Base-by-base conservation (phyloP, 2,888 invertebrate genomes). In the Oscheius myriophilus region DNA sequence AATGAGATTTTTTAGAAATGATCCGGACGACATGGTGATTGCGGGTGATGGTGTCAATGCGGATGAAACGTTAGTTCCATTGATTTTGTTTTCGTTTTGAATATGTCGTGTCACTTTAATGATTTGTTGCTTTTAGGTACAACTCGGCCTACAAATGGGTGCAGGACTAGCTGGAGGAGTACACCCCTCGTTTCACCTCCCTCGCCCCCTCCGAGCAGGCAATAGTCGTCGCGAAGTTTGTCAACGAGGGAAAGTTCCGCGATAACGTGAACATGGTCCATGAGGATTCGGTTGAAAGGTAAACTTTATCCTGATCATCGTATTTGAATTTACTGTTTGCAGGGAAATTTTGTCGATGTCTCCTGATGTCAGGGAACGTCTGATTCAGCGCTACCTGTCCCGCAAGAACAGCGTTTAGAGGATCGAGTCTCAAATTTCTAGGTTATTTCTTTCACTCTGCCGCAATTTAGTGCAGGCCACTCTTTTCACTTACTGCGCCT, bases 11-110 rank as follows among this genome's bases (percentile, higher is more conserved):
- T n/a, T n/a, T n/a, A n/a, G n/a, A n/a, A n/a, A n/a, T n/a, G n/a
- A n/a, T n/a, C n/a, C n/a, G n/a, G n/a, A n/a, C n/a, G n/a, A n/a
- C n/a, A n/a, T n/a, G n/a, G n/a, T n/a, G n/a, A n/a, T n/a, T 43
- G n/a, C 45, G n/a, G 12, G n/a, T n/a, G n/a, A n/a, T n/a, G n/a
- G n/a, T n/a, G n/a, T 76, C 55, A 73, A 76, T 53, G 69, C 81
- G 51, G 75, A 76, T 1, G 76, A 80, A 54, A 71, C 51, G 79
- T 80, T 41, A 76, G 77, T 69, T 16, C 14, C n/a, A 54, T 41
- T 33, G 3, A 9, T 33, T 33, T 33, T 33, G 33, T 33, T 33
- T 33, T 33, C 33, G 3, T 33, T 33, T 33, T 33, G 33, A 6
- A 33, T 43, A 43, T n/a, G n/a, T n/a, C 12, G n/a, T n/a, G n/a